phyloP scores from a whole-genome alignment of 2,888 invertebrate genomes.

The Drosophila niveifrons region DNA sequence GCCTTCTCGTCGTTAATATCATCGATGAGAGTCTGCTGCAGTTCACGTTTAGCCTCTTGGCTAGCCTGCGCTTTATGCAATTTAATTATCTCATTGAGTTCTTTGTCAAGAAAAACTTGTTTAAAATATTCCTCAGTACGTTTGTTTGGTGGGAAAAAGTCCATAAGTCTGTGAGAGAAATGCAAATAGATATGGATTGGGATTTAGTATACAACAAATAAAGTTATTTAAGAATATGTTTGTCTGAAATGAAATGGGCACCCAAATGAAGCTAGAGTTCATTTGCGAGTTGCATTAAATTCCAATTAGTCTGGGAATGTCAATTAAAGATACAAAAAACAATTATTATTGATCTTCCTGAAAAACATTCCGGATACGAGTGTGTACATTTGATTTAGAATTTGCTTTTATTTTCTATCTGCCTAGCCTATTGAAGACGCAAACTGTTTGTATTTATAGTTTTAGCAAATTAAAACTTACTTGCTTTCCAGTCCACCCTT shows the following conservation, averaged over 20 bases:
- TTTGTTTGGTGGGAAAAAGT: conserved; percentile 97
- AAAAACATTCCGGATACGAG: conserved; percentile 61
- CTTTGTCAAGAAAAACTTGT: conserved; percentile 92
- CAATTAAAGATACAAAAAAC: conserved; percentile 82
- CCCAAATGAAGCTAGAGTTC: conserved; percentile 76
- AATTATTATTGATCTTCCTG: conserved; percentile 71
- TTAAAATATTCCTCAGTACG: conserved; percentile 95
- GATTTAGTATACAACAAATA: not conserved
- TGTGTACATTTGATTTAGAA: not conserved
- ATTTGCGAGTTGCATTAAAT: conserved; percentile 78
- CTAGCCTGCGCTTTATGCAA: conserved; percentile 93
- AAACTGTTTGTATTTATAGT: no score
- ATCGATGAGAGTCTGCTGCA: conserved; percentile 92
- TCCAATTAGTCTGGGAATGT: conserved; percentile 80
- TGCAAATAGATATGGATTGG: not conserved
- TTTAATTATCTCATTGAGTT: conserved; percentile 92
- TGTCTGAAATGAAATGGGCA: conserved; percentile 76
- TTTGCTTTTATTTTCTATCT: not conserved
- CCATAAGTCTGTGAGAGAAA: conserved; percentile 89
- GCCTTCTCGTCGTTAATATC: conserved; percentile 95
- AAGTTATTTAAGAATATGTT: not conserved
- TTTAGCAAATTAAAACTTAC: conserved; percentile 81
- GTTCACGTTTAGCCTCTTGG: conserved; percentile 92
- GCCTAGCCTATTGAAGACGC: no score
- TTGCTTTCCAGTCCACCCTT: conserved; percentile 92